phyloP scores from a whole-genome alignment of 2,888 invertebrate genomes.

The Scelioninae gen. 2 region DNA sequence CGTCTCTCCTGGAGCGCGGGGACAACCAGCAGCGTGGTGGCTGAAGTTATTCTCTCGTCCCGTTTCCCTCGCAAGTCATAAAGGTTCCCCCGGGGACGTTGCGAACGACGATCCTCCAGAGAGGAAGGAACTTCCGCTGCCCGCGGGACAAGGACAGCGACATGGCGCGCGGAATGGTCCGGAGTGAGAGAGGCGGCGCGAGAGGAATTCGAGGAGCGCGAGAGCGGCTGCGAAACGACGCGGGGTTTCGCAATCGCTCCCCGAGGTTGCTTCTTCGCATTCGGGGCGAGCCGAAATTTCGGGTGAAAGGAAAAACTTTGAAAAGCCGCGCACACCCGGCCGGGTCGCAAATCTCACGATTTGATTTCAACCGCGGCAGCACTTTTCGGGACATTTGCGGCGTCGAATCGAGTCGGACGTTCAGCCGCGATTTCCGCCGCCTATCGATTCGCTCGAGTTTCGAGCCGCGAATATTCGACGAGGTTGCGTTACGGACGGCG shows the following conservation, averaged over 20 bases:
- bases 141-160: conserved; percentile 29
- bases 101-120: conserved; percentile 62
- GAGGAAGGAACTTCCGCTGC: conserved; percentile 56
- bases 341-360: too few relatives aligned
- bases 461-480: conserved; percentile 64
- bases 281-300: too few relatives aligned
- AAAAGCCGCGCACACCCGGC: conserved; percentile 23
- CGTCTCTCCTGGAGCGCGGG: too few relatives aligned
- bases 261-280: conserved; percentile 60
- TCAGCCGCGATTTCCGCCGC: too few relatives aligned
- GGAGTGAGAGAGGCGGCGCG: conserved; percentile 45
- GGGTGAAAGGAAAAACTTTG: too few relatives aligned
- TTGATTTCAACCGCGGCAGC: too few relatives aligned
- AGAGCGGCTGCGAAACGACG: conserved; percentile 50
- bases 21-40: too few relatives aligned
- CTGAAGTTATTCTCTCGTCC: conserved; percentile 54
- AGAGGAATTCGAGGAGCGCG: conserved; percentile 54
- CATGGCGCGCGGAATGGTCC: conserved; percentile 34
- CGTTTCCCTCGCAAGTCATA: conserved; percentile 65
- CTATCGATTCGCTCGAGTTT: background rate
- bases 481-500: conserved; percentile 41
- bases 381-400: too few relatives aligned
- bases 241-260: conserved; percentile 56
- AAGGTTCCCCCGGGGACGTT: conserved; percentile 61
- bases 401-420: too few relatives aligned